A percentile compares a stretch with the other conserved stretches of the same genome.
These are phyloP conservation scores for Agrilus cyanescens DNA, from an alignment of 2,888 invertebrate genomes.

Conservation along the genomic window DNA sequence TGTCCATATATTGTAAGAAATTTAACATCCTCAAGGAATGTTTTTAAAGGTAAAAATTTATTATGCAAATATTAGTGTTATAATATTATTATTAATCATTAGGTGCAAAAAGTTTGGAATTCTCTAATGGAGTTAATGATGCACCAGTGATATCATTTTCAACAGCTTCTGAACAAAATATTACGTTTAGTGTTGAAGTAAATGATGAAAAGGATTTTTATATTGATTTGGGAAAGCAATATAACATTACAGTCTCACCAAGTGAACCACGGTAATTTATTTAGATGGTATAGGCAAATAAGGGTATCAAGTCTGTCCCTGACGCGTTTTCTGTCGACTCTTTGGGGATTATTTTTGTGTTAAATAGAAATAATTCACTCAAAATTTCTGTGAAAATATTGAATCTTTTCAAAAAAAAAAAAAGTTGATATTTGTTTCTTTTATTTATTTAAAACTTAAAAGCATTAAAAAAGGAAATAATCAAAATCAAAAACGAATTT, in stretches of 20 bases:
- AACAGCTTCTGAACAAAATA: constrained; percentile 46
- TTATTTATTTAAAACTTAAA: too few relatives aligned
- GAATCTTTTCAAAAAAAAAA: too few relatives aligned
- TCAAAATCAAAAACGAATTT: too few relatives aligned
- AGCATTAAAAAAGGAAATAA: too few relatives aligned
- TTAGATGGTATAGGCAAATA: too few relatives aligned
- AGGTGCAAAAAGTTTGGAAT: neutral
- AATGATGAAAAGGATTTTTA: constrained; percentile 49
- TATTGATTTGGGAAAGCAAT: constrained; percentile 33
- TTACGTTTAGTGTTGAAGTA: constrained; percentile 48
- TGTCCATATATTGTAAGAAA: constrained; percentile 40
- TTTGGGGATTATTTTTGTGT: too few relatives aligned
- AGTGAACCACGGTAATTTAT: constrained; percentile 45
- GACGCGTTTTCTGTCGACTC: too few relatives aligned
- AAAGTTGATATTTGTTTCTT: too few relatives aligned
- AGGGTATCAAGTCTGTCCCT: too few relatives aligned
- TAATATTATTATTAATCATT: neutral
- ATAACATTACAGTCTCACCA: constrained; percentile 37
- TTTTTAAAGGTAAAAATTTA: constrained; percentile 1
- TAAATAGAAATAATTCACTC: too few relatives aligned
- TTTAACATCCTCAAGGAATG: constrained; percentile 8
- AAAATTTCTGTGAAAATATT: too few relatives aligned
- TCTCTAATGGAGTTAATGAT: constrained; percentile 13
- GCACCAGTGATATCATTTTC: constrained; percentile 27
- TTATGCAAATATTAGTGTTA: neutral